Evolutionary conservation across 2,888 invertebrate species (phyloP), one percentile per base, ranked within the genome.

Genomic region (Heteropelma amictum): DNA sequence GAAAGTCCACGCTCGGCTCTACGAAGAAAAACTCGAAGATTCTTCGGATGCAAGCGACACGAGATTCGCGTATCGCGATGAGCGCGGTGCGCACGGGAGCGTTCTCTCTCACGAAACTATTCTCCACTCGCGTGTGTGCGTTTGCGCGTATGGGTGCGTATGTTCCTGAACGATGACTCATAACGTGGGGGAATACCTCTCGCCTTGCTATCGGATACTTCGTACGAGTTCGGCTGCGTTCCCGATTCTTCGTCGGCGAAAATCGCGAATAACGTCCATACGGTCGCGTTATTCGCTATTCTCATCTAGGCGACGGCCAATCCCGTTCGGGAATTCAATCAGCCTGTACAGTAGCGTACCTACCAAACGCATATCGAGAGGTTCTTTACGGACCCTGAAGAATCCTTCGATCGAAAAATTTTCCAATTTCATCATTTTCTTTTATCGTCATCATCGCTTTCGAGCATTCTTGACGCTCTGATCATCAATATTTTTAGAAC

Each of bases 101-200:
- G 10, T 78, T 75, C 77, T 83, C 80, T 80, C 79, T 78, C 77
- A 82, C 81, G 80, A 83, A 83, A 83, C 85, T 82, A 45, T 23
- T 45, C 45, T 19, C 45, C 14, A 38, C 14, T n/a, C 6, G 17
- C 17, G 30, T 8, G 3, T 17, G 30, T n/a, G 56, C 28, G 56
- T 56, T 3, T 56, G 45, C 30, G 54, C 28, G 35, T 45, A 3
- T 35, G 45, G 23, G 35, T 19, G 8, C 8, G 26, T 28, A 26
- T 51, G 17, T 51, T 51, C 2, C 21, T 79, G 82, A 80, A 78
- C 81, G 86, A 87, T 88, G 88, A 87, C 82, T 88, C 88, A 87
- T 87, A 79, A 79, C 83, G 84, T 82, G 86, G 85, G 88, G 88
- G 87, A 88, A 88, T 87, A 87, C 87, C 88, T 87, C 83, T 26